Evolutionary conservation across 1,140 invertebrate species (phyloP), one percentile per base, ranked within the genome.

Genomic region (Micrasema longulum): DNA sequence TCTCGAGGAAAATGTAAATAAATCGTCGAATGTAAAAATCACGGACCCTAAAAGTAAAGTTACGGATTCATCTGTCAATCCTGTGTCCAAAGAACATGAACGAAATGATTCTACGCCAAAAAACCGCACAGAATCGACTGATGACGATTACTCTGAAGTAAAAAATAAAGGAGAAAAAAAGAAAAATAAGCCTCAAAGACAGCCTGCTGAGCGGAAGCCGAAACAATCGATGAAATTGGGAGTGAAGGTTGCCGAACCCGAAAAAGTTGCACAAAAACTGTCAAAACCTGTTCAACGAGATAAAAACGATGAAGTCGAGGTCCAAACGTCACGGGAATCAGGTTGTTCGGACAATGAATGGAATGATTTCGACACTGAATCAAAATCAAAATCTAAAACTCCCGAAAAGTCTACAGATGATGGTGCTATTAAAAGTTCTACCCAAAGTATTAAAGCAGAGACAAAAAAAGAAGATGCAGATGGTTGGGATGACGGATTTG

Each of bases 341-440:
- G 53, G 68, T n/a, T 31, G 43, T 12, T 66, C 74, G 65, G 78
- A 78, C 43, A 80, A 84, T 78, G 82, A 81, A 1, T 85, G 84
- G 73, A 83, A 88, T 60, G 89, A 89, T 75, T 89, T 91, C 69
- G 87, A 89, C 18, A 85, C 87, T 6, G 88, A 88, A 57, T 80
- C 80, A 62, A 83, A 83, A 75, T 48, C 31, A 62, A 83, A 83
- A 75, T 48, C 31, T 18, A 41, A 45, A 64, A 41, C 43, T 26
- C 6, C 23, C 26, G 38, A 41, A 4, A 68, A 68, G 43, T 36
- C 48, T 38, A 7, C 11, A 4, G 35, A 45, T n/a, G 66, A 57
- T 62, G 31, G 26, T 53, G 6, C 12, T 10, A 48, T 10, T 53
- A 23, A 72, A 69, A 18, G 41, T 63, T 62, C 53, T 18, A 14